These are phyloP conservation scores for Catalaphyllia jardinei DNA, from an alignment of 64 coral and sea anemone species.

Conservation along the genomic window DNA sequence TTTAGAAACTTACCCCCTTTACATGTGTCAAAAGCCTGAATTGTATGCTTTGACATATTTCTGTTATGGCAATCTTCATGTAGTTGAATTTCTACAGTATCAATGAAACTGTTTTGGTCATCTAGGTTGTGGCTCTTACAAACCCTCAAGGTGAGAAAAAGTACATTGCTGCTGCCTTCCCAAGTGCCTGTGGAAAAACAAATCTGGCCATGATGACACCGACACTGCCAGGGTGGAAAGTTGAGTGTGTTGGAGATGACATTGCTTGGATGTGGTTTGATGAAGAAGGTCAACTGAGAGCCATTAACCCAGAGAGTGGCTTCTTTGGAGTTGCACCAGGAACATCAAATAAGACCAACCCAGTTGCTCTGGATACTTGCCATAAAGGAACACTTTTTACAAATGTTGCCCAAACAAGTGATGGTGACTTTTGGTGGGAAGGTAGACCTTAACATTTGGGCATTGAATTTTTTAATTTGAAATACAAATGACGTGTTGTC, in stretches of 20 bases:
- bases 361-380: conserved; percentile 72
- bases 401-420: conserved; percentile 81
- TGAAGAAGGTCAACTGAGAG: conserved; percentile 74
- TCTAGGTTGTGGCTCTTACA: conserved; percentile 79
- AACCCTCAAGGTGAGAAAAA: conserved; percentile 82
- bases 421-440: conserved; percentile 95
- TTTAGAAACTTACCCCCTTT: no score
- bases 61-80: background rate
- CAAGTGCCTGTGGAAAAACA: conserved; percentile 92
- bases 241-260: conserved; percentile 91
- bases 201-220: conserved; percentile 93
- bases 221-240: conserved; percentile 88
- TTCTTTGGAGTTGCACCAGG: conserved; percentile 96
- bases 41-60: background rate
- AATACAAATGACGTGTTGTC: background rate
- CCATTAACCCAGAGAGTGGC: conserved; percentile 87
- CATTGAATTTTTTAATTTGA: background rate
- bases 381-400: conserved; percentile 78
- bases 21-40: background rate
- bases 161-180: conserved; percentile 88
- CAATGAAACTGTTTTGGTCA: conserved; percentile 6
- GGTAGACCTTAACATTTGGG: conserved; percentile 3
- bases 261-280: conserved; percentile 98
- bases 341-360: conserved; percentile 82
- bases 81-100: background rate